Percentiles rank a stretch among this genome's conserved stretches.
Evolutionary conservation across 2,113 vertebrate genomes (phyloP).

Genomic region (Cochlearius cochlearius): DNA sequence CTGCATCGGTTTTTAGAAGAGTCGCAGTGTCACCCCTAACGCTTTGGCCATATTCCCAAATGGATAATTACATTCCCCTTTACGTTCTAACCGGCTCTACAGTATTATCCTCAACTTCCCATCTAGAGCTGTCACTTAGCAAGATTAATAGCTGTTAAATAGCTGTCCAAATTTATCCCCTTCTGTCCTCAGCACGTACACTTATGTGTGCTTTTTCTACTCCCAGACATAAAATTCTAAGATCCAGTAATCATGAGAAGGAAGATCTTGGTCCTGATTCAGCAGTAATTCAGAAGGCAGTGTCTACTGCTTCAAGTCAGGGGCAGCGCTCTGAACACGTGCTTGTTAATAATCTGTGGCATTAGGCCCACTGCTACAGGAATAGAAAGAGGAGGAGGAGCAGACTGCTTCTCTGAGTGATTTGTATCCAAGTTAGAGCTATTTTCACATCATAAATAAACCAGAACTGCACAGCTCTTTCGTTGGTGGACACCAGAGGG

Average conservation of each 20-base stretch:
- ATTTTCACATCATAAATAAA: background rate
- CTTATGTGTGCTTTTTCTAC: background rate
- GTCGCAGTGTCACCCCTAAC: background rate
- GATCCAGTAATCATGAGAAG: background rate
- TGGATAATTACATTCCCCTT: background rate
- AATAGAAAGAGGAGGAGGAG: background rate
- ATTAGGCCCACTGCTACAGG: background rate
- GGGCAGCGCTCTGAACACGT: background rate
- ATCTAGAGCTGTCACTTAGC: background rate
- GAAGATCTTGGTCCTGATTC: background rate
- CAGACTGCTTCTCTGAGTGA: background rate
- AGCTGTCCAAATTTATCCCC: background rate
- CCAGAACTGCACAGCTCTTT: background rate
- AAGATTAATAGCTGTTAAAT: slow-evolving; percentile 4
- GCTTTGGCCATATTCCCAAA: background rate
- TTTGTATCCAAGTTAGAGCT: background rate
- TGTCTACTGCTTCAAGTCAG: background rate
- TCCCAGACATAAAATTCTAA: background rate
- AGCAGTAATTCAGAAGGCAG: background rate
- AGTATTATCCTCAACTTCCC: background rate
- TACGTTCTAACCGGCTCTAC: background rate
- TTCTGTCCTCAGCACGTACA: background rate
- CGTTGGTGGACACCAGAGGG: slow-evolving; percentile 7
- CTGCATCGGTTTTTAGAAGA: background rate
- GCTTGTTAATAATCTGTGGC: background rate